phyloP scores from a whole-genome alignment of 2,113 vertebrate genomes.

The Nesoenas mayeri region DNA sequence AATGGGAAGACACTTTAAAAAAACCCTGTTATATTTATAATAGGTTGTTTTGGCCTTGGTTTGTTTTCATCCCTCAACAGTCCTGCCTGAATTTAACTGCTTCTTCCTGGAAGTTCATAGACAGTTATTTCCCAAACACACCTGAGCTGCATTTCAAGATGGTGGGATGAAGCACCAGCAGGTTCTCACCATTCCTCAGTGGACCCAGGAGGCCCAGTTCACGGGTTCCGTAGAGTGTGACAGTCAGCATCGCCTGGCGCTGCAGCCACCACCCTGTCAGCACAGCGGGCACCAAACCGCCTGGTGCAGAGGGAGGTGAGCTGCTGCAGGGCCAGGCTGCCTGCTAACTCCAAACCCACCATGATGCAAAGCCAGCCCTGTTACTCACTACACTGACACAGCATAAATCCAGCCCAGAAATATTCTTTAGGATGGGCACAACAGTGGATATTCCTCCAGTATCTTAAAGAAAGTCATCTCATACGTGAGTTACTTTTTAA shows the following conservation, averaged over 20 bases:
- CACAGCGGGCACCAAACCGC: rapidly evolving
- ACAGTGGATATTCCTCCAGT: background rate
- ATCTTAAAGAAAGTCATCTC: background rate
- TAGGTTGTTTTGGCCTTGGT: background rate
- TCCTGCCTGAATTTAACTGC: background rate
- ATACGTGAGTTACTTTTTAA: background rate
- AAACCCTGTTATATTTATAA: background rate
- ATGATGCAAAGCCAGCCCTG: background rate
- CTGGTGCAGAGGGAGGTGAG: background rate
- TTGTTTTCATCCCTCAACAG: background rate
- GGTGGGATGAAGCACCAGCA: background rate
- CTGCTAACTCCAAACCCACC: background rate
- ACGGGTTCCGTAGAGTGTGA: rapidly evolving
- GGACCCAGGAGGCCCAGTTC: background rate
- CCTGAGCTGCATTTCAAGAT: background rate
- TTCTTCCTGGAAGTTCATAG: background rate
- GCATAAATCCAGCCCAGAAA: background rate
- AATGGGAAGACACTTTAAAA: background rate
- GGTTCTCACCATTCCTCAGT: background rate
- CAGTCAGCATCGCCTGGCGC: background rate
- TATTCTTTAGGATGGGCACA: background rate
- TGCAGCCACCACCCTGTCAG: background rate
- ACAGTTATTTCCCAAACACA: background rate
- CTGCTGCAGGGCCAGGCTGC: background rate
- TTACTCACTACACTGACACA: background rate